Evolutionary conservation across 2,888 invertebrate species (phyloP).

Genomic region (Scelioninae gen. 2): DNA sequence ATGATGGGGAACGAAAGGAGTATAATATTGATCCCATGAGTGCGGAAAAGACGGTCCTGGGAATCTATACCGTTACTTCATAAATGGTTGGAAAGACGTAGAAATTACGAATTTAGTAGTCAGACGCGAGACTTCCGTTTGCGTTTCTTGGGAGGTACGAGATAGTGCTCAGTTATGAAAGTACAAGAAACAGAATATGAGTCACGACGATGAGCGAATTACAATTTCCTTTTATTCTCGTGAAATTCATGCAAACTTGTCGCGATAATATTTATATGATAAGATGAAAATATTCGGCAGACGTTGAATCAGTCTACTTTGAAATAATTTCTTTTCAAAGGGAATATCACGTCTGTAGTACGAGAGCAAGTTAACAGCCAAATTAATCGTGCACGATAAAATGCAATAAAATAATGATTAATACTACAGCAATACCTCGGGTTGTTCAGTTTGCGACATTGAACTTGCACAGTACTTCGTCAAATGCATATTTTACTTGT

Average conservation of each 20-base stretch:
- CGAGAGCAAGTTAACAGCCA: too few species aligned
- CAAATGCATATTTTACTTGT: too few species aligned
- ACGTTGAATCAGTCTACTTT: too few species aligned
- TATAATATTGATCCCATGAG: constrained; percentile 47
- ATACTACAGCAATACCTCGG: too few species aligned
- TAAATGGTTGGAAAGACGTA: constrained; percentile 55
- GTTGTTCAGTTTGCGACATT: too few species aligned
- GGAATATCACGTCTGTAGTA: too few species aligned
- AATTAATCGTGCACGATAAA: too few species aligned
- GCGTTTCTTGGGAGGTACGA: constrained; percentile 35
- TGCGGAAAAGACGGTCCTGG: constrained; percentile 46
- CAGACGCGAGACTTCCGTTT: constrained; percentile 50
- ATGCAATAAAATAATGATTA: too few species aligned
- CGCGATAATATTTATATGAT: constrained; percentile 18
- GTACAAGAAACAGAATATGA: constrained; percentile 48
- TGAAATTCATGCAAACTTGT: constrained; percentile 28
- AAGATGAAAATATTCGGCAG: constrained; percentile 4
- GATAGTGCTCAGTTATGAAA: constrained; percentile 40
- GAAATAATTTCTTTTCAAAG: too few species aligned
- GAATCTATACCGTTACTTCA: constrained; percentile 53
- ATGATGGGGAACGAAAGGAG: constrained; percentile 42
- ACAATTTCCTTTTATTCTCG: constrained; percentile 32
- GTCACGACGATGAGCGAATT: constrained; percentile 45
- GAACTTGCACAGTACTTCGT: too few species aligned
- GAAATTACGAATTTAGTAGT: constrained; percentile 58